Conservation (phyloP, 1,140 invertebrate species). For the Sipha flava region DNA sequence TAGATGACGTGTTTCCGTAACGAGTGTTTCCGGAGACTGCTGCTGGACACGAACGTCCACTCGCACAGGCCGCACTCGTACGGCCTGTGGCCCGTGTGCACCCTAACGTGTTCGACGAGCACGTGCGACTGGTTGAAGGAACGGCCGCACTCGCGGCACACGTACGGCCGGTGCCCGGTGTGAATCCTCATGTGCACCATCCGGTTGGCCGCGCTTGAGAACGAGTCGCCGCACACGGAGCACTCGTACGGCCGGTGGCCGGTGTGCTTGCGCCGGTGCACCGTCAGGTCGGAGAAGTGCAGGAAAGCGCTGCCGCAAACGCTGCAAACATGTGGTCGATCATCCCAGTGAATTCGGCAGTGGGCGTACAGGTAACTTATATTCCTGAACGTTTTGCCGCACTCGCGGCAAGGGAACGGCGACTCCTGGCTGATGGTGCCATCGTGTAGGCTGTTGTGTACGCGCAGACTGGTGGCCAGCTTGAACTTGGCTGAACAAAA, state of each 20-base stretch:
- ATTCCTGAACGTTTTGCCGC: constrained; percentile 50
- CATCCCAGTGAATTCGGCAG: background rate
- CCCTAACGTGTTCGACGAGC: background rate
- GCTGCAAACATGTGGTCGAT: background rate
- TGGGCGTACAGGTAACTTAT: constrained; percentile 33
- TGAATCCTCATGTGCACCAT: background rate
- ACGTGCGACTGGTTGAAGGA: background rate
- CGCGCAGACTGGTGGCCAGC: no score
- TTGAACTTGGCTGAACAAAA: no score
- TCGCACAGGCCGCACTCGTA: constrained; percentile 22
- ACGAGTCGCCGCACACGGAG: background rate
- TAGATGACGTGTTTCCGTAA: background rate
- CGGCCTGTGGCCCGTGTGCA: constrained; percentile 20
- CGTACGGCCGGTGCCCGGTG: background rate
- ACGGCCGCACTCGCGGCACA: background rate
- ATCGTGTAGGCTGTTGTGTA: background rate
- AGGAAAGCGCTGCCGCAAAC: background rate
- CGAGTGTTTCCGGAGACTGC: constrained; percentile 15
- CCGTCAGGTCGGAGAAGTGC: background rate
- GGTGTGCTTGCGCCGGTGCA: background rate
- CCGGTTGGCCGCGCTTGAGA: background rate
- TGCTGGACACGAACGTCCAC: constrained; percentile 40
- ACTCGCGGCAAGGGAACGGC: background rate
- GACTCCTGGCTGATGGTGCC: no score
- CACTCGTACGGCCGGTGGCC: background rate